Evolutionary conservation across 2,113 vertebrate genomes (phyloP), one percentile per base, ranked within the genome.

Genomic region (Furnarius figulus): DNA sequence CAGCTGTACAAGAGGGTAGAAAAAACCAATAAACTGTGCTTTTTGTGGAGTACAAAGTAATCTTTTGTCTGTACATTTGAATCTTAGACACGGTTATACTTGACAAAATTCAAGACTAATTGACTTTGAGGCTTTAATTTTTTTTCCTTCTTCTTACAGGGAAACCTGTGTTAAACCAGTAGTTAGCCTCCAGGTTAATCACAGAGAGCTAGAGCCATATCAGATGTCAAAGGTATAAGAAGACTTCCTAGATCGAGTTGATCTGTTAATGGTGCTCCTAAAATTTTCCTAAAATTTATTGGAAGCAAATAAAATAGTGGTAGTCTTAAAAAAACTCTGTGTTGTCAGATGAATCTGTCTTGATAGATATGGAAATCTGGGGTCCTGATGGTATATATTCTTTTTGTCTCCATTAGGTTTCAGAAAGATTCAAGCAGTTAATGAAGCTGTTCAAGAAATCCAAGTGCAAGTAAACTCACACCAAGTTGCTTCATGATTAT

Each of bases 381-480:
- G 53, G 11, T 37, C 16, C 85, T 80, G 85, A 96, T 72, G 31
- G 20, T 66, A 1, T 22, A 4, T 52, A 14, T 27, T 53, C 28
- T 92, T 46, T 52, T 35, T 35, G 11, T 58, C 72, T 97, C 78
- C 31, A 2, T 53, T 95, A 99, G 99, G 98, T 99, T 90, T 99
- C 98, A 91, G 98, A 99, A 95, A 98, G 99, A 90, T 99, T 99
- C 94, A 96, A 98, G 91, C 99, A 99, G 77, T 98, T 99, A 89
- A 98, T 99, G 99, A 99, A 99, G 97, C 98, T 99, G 70, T 99
- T 99, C 97, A 99, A 99, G 98, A 99, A 99, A 97, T 98, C 98
- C 83, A 99, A 98, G 95, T 98, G 98, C 98, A 98, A 98, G 98
- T 96, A 96, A 92, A 96, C 71, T 98, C 95, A 21, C 39, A 33